Percentiles rank a stretch among this genome's conserved stretches.
Evolutionary conservation across 2,797 vertebrate species (phyloP).

Genomic region (Adrianichthys oophorus): DNA sequence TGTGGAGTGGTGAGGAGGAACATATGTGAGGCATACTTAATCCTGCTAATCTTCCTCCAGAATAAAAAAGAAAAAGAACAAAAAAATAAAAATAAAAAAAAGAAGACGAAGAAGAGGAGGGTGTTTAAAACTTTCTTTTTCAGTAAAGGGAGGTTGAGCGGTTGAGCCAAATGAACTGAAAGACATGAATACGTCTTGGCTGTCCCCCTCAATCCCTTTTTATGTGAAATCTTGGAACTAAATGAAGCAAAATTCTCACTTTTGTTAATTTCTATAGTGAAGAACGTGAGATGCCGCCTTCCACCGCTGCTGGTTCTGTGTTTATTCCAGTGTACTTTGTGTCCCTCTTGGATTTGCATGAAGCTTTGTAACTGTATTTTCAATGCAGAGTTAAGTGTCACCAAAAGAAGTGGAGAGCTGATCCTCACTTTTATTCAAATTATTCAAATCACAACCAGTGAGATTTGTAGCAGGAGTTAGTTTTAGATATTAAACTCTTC

Average conservation of each 20-base stretch:
- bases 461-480: no score
- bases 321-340: constrained; percentile 17
- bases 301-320: constrained; percentile 32
- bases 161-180: constrained; percentile 83
- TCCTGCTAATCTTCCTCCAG: constrained; percentile 97
- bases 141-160: constrained; percentile 72
- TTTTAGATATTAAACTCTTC: no score
- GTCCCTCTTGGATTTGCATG: constrained; percentile 28
- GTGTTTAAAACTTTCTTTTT: constrained; percentile 72
- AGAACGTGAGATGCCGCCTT: constrained; percentile 56
- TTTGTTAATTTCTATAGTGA: constrained; percentile 59
- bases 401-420: background rate
- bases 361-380: constrained; percentile 29
- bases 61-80: constrained; percentile 68
- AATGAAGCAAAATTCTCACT: constrained; percentile 72
- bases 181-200: constrained; percentile 77
- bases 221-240: constrained; percentile 67
- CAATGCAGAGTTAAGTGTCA: constrained; percentile 24
- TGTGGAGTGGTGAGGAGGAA: constrained; percentile 87
- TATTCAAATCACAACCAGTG: no score
- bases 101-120: constrained; percentile 58
- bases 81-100: constrained; percentile 61
- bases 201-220: constrained; percentile 54
- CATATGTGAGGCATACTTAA: constrained; percentile 98
- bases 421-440: background rate